Evolutionary conservation across 2,113 vertebrate genomes (phyloP).

Genomic region (Pomatorhinus ruficollis): DNA sequence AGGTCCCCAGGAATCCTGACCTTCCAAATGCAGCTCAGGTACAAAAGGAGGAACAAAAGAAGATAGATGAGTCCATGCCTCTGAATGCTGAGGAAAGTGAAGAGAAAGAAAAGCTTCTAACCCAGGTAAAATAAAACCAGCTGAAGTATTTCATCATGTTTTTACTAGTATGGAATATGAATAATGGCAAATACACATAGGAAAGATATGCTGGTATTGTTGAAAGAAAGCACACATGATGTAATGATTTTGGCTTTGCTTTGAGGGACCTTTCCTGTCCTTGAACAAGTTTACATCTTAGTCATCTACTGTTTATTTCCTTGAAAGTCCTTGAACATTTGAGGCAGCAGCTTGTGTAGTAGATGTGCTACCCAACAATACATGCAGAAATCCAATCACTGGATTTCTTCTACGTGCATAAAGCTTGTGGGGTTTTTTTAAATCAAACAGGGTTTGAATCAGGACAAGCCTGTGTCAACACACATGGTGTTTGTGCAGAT

Average conservation of each 20-base stretch:
- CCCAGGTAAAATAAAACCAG: constrained; percentile 74
- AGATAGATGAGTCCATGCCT: constrained; percentile 87
- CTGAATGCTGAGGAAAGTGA: constrained; percentile 83
- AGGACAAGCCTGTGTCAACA: not conserved
- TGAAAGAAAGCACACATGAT: not conserved
- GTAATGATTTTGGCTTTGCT: not conserved
- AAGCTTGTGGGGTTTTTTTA: not conserved
- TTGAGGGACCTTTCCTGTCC: not conserved
- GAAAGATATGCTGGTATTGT: not conserved
- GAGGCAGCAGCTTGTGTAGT: not conserved
- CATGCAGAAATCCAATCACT: not conserved
- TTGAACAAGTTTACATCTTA: not conserved
- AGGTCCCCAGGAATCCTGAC: constrained; percentile 87
- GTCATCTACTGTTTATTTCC: not conserved
- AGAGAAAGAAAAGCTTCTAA: constrained; percentile 88
- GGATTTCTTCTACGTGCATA: not conserved
- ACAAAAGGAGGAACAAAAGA: constrained; percentile 88
- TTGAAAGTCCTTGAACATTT: not conserved
- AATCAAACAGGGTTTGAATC: not conserved
- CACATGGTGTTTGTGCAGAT: not conserved
- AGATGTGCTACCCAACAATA: not conserved
- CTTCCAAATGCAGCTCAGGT: constrained; percentile 82
- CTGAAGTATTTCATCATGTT: not conserved
- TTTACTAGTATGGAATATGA: not conserved
- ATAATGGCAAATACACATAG: not conserved